These are phyloP conservation scores for Mormyrops boulengeri DNA, from an alignment of 2,797 vertebrate species.

Conservation along the genomic window DNA sequence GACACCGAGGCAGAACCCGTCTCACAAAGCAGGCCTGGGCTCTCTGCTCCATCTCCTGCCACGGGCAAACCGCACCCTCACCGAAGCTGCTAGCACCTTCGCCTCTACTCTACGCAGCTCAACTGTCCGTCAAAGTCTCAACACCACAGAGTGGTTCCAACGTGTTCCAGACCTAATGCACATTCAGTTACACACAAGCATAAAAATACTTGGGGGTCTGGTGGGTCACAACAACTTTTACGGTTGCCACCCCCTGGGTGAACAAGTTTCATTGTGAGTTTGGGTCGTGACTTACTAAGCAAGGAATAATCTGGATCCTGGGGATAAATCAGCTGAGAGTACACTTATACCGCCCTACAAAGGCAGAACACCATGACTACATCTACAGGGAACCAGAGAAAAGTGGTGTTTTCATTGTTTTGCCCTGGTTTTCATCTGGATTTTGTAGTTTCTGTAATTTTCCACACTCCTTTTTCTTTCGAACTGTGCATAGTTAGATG, in stretches of 20 bases:
- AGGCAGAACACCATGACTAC: background rate
- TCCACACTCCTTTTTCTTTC: background rate
- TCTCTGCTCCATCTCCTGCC: constrained; percentile 47
- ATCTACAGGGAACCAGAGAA: background rate
- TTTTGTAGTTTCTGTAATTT: background rate
- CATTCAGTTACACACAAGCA: background rate
- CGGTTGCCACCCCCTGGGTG: background rate
- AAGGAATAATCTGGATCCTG: background rate
- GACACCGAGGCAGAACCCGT: constrained; percentile 44
- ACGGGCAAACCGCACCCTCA: background rate
- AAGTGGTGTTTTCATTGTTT: background rate
- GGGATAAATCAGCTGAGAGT: background rate
- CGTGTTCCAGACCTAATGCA: background rate
- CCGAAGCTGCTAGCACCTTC: background rate
- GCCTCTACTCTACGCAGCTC: background rate
- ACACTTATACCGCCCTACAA: background rate
- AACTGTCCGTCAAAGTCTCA: background rate
- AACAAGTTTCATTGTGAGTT: background rate
- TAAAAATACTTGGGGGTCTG: background rate
- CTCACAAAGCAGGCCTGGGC: constrained; percentile 51
- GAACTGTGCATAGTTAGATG: background rate
- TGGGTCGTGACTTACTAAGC: background rate
- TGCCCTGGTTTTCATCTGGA: background rate
- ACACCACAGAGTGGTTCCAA: background rate
- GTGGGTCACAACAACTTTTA: background rate